A percentile compares a stretch with the other conserved stretches of the same genome.
Evolutionary conservation across 2,888 invertebrate species (phyloP).

Genomic region (Drosophila emarginata): DNA sequence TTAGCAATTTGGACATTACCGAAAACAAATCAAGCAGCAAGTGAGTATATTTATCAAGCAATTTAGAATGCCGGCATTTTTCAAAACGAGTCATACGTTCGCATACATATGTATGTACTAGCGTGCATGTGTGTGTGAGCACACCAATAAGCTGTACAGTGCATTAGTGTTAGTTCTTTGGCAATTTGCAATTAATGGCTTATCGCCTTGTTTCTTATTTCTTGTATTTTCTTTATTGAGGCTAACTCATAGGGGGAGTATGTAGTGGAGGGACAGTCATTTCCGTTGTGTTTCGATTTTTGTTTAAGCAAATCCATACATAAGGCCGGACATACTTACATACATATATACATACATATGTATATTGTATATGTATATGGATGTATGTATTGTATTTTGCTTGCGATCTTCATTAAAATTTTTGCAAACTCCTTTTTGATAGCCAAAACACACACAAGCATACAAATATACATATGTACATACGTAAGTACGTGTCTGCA

Average conservation of each 20-base stretch:
- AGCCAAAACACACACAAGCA: background rate
- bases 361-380: too few relatives aligned
- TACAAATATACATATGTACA: background rate
- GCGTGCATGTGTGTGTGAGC: background rate
- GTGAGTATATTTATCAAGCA: slow-evolving; percentile 82
- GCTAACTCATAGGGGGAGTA: background rate
- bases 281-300: slow-evolving; percentile 6
- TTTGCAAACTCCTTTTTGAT: slow-evolving; percentile 3
- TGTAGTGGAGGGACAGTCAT: background rate
- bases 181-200: slow-evolving; percentile 17
- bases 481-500: slow-evolving; percentile 4
- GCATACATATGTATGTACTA: background rate
- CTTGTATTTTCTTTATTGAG: background rate
- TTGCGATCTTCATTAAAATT: slow-evolving; percentile 1
- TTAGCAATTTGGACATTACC: slow-evolving; percentile 78
- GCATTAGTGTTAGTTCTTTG: slow-evolving; percentile 5
- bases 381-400: background rate
- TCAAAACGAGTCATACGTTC: slow-evolving; percentile 18
- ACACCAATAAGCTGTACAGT: background rate
- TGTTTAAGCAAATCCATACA: background rate
- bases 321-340: too few relatives aligned
- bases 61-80: slow-evolving; percentile 33
- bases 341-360: too few relatives aligned
- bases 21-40: slow-evolving; percentile 86
- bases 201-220: slow-evolving; percentile 11